Base-by-base conservation (phyloP, 2,797 vertebrate genomes). In the Xyrichtys novacula region DNA sequence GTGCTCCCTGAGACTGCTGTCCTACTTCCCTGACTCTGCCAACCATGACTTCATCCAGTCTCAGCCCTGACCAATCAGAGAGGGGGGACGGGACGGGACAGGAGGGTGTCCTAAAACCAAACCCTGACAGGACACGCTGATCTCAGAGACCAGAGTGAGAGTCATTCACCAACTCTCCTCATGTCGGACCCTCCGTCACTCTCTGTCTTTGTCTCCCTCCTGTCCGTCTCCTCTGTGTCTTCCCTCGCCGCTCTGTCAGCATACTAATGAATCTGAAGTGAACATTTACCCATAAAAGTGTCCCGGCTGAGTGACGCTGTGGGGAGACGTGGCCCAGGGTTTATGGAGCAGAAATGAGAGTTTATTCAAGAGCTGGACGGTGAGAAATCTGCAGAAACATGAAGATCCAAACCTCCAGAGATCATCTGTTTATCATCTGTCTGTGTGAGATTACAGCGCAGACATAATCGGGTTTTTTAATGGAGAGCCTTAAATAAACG, bases 21-120 rank as follows among this genome's bases (percentile, higher is more conserved):
- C 58, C 71, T 47, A 38, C 26, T 60, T 47, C 55, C 48, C 40
- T 26, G 25, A 73, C 64, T 60, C 59, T 83, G 71, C 71, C 76
- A 79, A 47, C 56, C 46, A 38, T 79, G 76, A 79, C 60, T 59
- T 76, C 68, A 69, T 72, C 43, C 47, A 26, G 64, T 65, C 68
- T 57, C 38, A 52, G 61, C 19, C 65, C 46, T 20, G 44, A 46
- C 44, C 22, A 46, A 25, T 46, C 23, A 42, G 2, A 65, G 22
- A 46, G 42, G 43, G 29, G 68, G 43, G 40, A 39, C 29, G 23
- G 43, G 40, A 39, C 29, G 23, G 54, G 42, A 63, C 40, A 16
- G 38, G 6, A 31, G 11, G 1, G 36, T 61, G 65, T 62, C 62
- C 47, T 19, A 54, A 40, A 31, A 43, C 42, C 7, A 31, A 42